Percentiles rank a stretch among this genome's conserved stretches.
These are phyloP conservation scores for Craniophora ligustri DNA, from an alignment of 2,888 invertebrate genomes.

Conservation along the genomic window DNA sequence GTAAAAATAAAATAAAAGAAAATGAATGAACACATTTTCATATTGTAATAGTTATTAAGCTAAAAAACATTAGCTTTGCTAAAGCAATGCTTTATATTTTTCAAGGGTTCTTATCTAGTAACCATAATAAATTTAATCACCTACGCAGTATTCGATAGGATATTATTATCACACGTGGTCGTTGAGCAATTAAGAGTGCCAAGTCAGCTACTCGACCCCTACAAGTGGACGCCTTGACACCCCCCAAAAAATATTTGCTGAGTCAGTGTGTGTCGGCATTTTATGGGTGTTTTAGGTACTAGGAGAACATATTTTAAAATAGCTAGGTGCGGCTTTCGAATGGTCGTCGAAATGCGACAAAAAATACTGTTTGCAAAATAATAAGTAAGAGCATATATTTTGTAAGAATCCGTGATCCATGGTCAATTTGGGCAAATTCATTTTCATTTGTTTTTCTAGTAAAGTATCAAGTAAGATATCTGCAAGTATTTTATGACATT, in stretches of 20 bases:
- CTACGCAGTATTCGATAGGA: constrained; percentile 27
- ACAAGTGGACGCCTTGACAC: constrained; percentile 46
- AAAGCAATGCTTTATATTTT: too few relatives aligned
- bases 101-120: neutral
- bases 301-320: constrained; percentile 25
- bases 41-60: too few relatives aligned
- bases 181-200: constrained; percentile 51
- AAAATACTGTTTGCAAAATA: too few relatives aligned
- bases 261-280: constrained; percentile 24
- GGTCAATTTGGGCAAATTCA: too few relatives aligned
- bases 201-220: constrained; percentile 55
- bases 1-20: too few relatives aligned
- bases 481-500: too few relatives aligned
- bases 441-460: too few relatives aligned
- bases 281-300: constrained; percentile 25
- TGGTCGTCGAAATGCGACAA: too few relatives aligned
- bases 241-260: constrained; percentile 44
- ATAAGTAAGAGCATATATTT: too few relatives aligned
- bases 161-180: constrained; percentile 47
- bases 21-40: too few relatives aligned
- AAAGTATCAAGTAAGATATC: too few relatives aligned
- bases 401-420: too few relatives aligned
- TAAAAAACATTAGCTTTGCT: neutral
- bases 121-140: constrained; percentile 19
- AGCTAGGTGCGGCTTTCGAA: constrained; percentile 3